These are phyloP conservation scores for Macrocentrus cingulum DNA, from an alignment of 1,140 invertebrate species.

Conservation along the genomic window DNA sequence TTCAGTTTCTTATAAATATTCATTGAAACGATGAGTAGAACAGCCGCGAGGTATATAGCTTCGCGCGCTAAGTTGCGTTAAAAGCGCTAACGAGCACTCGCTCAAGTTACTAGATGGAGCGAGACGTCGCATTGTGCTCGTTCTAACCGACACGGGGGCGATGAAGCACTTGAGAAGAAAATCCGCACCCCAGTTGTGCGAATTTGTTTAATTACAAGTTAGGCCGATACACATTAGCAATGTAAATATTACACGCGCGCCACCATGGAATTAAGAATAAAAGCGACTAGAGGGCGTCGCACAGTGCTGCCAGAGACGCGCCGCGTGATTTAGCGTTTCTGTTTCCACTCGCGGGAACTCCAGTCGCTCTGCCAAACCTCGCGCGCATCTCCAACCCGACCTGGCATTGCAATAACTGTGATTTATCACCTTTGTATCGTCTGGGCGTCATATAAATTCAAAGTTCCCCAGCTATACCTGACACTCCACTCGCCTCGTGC, in stretches of 20 bases:
- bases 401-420: slow-evolving; percentile 49
- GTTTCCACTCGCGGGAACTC: slow-evolving; percentile 31
- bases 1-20: slow-evolving; percentile 60
- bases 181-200: slow-evolving; percentile 46
- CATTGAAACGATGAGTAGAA: slow-evolving; percentile 55
- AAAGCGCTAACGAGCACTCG: slow-evolving; percentile 57
- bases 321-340: slow-evolving; percentile 40
- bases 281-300: slow-evolving; percentile 18
- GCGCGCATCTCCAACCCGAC: slow-evolving; percentile 3
- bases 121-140: slow-evolving; percentile 21
- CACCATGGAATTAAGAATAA: too few relatives aligned
- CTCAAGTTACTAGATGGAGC: slow-evolving; percentile 23
- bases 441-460: slow-evolving; percentile 54
- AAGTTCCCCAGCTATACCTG: too few relatives aligned
- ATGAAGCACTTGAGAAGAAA: slow-evolving; percentile 41
- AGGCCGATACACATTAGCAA: slow-evolving; percentile 58
- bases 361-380: slow-evolving; percentile 16
- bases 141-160: slow-evolving; percentile 12
- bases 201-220: slow-evolving; percentile 61
- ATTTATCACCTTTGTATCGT: slow-evolving; percentile 53
- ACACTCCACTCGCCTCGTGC: too few relatives aligned
- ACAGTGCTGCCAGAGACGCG: slow-evolving; percentile 31
- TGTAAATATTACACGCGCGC: too few relatives aligned
- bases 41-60: slow-evolving; percentile 41
- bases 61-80: slow-evolving; percentile 57